These are phyloP conservation scores for Sorex fumeus DNA, from an alignment of 2,113 vertebrate genomes.

Conservation along the genomic window DNA sequence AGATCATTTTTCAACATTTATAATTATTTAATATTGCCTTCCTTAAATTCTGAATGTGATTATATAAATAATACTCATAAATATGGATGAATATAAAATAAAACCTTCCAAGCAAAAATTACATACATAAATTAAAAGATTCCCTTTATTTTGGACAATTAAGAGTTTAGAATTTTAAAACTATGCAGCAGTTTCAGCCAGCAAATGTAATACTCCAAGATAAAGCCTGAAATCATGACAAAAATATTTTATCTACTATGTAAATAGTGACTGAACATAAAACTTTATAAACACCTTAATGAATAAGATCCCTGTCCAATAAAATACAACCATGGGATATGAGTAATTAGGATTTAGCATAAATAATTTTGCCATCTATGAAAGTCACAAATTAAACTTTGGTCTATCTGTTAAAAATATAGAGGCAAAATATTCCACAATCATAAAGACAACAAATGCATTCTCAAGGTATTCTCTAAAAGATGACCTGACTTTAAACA, in stretches of 20 bases:
- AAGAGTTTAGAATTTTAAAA: conserved; percentile 55
- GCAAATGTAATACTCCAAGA: conserved; percentile 56
- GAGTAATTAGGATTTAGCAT: conserved; percentile 17
- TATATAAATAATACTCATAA: neutral
- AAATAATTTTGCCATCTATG: conserved; percentile 27
- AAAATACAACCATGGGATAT: conserved; percentile 6
- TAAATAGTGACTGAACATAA: conserved; percentile 48
- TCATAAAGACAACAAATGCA: neutral
- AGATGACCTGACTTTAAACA: conserved; percentile 13
- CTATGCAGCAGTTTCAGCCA: conserved; percentile 33
- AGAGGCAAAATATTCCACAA: conserved; percentile 33
- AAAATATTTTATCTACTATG: conserved; percentile 36
- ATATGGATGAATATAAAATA: conserved; percentile 30
- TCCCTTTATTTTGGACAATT: conserved; percentile 54
- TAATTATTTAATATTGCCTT: neutral
- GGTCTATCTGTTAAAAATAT: conserved; percentile 11
- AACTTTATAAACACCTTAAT: conserved; percentile 59
- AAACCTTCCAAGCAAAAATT: conserved; percentile 1
- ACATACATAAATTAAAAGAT: conserved; percentile 2
- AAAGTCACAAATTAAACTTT: conserved; percentile 62
- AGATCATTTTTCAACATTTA: conserved; percentile 43
- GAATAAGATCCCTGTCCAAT: neutral
- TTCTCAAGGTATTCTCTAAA: conserved; percentile 65
- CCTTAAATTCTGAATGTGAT: neutral
- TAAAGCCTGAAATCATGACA: conserved; percentile 52